A percentile compares a stretch with the other conserved stretches of the same genome.
Evolutionary conservation across 2,888 invertebrate species (phyloP).

Genomic region (Mechanitis mazaeus): DNA sequence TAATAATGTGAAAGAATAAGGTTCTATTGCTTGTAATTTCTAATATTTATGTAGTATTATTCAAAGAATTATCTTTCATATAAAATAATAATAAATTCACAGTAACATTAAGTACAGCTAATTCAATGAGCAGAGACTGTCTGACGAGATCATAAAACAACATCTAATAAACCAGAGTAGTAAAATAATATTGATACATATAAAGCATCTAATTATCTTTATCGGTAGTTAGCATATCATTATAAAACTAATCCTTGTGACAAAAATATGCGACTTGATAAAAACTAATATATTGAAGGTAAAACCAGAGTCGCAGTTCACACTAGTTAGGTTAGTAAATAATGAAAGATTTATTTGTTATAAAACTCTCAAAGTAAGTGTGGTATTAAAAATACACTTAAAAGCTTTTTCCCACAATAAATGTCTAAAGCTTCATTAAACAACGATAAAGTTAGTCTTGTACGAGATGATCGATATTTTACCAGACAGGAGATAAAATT

Average conservation of each 20-base stretch:
- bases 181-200: conserved; percentile 11
- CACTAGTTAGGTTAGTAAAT: not conserved
- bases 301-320: not conserved
- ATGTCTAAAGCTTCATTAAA: conserved; percentile 1
- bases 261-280: not conserved
- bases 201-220: conserved; percentile 6
- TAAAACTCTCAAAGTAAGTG: not conserved
- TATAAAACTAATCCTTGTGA: not conserved
- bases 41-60: not conserved
- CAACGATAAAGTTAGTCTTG: not conserved
- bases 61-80: not conserved
- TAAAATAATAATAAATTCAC: not conserved
- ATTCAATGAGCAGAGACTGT: conserved; percentile 11
- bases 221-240: not conserved
- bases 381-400: not conserved
- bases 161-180: conserved; percentile 8
- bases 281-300: not conserved
- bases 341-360: not conserved
- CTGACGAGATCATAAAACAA: conserved; percentile 11
- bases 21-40: no score
- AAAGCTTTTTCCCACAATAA: conserved; percentile 3
- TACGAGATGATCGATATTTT: not conserved
- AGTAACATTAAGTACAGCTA: not conserved
- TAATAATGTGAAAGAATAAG: no score
- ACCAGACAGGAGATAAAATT: not conserved